Percentiles rank a stretch among this genome's conserved stretches.
Conservation (phyloP, 23 tunicate species). For the Ascidia mentula region DNA sequence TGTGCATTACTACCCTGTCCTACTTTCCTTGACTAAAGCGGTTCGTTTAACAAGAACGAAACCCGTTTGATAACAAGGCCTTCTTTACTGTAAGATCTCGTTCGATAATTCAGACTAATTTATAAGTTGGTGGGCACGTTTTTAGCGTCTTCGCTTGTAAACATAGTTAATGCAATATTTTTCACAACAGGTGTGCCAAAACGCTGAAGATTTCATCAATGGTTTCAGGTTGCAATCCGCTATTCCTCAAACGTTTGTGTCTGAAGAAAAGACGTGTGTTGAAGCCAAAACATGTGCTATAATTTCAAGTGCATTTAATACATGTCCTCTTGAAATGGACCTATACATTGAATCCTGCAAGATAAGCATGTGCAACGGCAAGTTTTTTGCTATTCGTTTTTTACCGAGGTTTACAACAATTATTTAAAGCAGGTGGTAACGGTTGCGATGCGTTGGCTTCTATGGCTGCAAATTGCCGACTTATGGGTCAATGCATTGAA, state of each 20-base stretch:
- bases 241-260: constrained; percentile 9
- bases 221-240: constrained; percentile 22
- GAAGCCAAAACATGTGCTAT: constrained; percentile 43
- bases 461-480: constrained; percentile 69
- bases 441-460: constrained; percentile 68
- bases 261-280: constrained; percentile 13
- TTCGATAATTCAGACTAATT: no score
- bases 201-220: constrained; percentile 47
- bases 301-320: constrained; percentile 44
- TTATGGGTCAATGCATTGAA: constrained; percentile 79
- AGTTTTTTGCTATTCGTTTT: no score
- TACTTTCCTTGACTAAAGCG: no score
- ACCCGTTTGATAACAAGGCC: no score
- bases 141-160: no score
- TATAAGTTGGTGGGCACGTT: no score
- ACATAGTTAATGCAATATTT: not conserved
- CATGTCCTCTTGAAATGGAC: constrained; percentile 55
- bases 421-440: constrained; percentile 69
- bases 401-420: no score
- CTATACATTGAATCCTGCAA: constrained; percentile 70
- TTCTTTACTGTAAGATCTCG: no score
- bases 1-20: not conserved
- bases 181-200: constrained; percentile 31
- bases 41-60: no score
- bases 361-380: constrained; percentile 75